Evolutionary conservation across 2,113 vertebrate genomes (phyloP).

Genomic region (Globicephala melas): DNA sequence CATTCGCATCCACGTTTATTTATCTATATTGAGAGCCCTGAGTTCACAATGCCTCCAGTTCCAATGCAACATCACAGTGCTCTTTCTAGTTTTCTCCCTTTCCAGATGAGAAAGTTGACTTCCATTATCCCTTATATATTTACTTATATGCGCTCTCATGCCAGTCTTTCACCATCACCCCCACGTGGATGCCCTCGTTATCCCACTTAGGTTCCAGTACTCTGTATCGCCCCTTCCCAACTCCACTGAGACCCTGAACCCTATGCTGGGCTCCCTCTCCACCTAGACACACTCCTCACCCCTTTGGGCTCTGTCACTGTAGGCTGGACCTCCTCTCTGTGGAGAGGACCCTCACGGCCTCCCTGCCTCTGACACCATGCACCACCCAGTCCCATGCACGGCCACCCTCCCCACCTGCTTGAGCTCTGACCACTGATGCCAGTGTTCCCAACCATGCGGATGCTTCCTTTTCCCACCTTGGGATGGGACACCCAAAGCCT

Average conservation of each 20-base stretch:
- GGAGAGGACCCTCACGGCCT: not conserved
- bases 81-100: not conserved
- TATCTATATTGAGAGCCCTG: too few relatives aligned
- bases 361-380: not conserved
- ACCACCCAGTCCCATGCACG: not conserved
- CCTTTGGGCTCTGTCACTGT: not conserved
- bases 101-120: not conserved
- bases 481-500: not conserved
- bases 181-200: not conserved
- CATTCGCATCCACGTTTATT: not conserved
- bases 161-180: not conserved
- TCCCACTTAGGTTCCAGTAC: not conserved
- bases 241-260: not conserved
- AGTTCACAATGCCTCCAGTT: not conserved
- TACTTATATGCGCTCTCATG: not conserved
- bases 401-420: fast-evolving
- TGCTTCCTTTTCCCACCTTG: not conserved
- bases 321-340: not conserved
- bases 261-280: not conserved
- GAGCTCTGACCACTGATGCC: not conserved
- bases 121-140: not conserved
- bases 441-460: not conserved
- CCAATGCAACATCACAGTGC: not conserved
- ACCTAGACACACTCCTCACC: too few relatives aligned
- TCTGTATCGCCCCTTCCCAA: not conserved